phyloP scores from a whole-genome alignment of 1,140 invertebrate genomes.

The Conus ventricosus region DNA sequence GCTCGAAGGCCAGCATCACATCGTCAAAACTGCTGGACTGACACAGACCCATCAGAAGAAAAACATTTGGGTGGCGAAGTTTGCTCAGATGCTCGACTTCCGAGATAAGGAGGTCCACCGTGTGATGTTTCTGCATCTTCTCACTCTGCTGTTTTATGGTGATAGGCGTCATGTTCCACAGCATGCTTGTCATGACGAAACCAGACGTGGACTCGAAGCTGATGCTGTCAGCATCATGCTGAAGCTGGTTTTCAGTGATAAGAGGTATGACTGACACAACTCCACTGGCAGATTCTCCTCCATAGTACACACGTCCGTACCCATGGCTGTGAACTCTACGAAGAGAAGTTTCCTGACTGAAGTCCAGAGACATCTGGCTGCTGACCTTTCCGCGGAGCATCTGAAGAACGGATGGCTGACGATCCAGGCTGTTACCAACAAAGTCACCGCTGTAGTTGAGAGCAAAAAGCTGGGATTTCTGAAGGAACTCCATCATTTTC shows the following conservation, averaged over 20 bases:
- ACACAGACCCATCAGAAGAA: conserved; percentile 75
- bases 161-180: conserved; percentile 68
- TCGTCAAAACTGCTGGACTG: conserved; percentile 71
- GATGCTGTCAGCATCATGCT: conserved; percentile 49
- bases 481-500: conserved; percentile 66
- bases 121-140: conserved; percentile 53
- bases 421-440: conserved; percentile 16
- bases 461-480: conserved; percentile 64
- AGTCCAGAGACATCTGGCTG: conserved; percentile 28
- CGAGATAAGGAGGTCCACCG: conserved; percentile 73
- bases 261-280: conserved; percentile 62
- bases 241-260: conserved; percentile 52
- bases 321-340: conserved; percentile 54
- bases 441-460: conserved; percentile 59
- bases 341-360: neutral
- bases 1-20: conserved; percentile 74
- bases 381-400: conserved; percentile 36
- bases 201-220: conserved; percentile 43
- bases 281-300: conserved; percentile 48
- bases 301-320: conserved; percentile 60
- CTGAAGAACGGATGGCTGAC: conserved; percentile 50
- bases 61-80: conserved; percentile 72
- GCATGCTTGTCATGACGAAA: conserved; percentile 55
- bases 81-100: conserved; percentile 71
- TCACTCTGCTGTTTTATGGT: conserved; percentile 71